Base-by-base conservation (phyloP, 2,888 invertebrate species). In the Micoletzkya japonica region DNA sequence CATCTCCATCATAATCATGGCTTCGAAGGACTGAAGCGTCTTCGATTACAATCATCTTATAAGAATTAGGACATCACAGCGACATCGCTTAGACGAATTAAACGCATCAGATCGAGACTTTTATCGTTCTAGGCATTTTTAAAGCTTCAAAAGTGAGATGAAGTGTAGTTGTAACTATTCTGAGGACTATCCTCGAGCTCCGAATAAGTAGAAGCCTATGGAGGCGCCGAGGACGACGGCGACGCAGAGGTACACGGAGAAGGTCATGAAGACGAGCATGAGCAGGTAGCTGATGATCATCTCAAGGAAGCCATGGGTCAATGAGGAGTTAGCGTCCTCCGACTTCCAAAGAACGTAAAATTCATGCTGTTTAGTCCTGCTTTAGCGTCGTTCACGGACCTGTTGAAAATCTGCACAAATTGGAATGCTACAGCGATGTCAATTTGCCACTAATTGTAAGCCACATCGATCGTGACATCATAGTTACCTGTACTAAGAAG, bases 231-330 rank as follows among this genome's bases (percentile, higher is more conserved):
- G 17, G 34, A 70, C 70, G 44, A 79, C 72, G 10, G 84, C 78
- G 10, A 82, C 32, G 20, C 82, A 77, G 1, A 85, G 70, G 82
- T 83, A 84, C 20, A 82, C 74, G 50, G 81, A 81, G 67, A 84
- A 84, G 14, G 83, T 83, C 84, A 84, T 84, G 71, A 84, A 82
- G 64, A 79, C 75, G 30, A 84, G 76, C 84, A 84, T 84, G 56
- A 85, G 72, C 57, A 79, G 61, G 71, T 84, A 84, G 70, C 76
- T 71, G 60, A 82, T 64, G n/a, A 72, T 36, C 36, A 71, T 50
- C 69, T 72, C 59, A 34, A 70, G n/a, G n/a, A n/a, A n/a, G n/a
- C n/a, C n/a, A n/a, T n/a, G 20, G 44, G 20, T 44, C 44, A 44
- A 44, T 44, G 44, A 44, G 10, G 20, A 44, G 20, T n/a, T n/a